Percentiles rank a stretch among this genome's conserved stretches.
phyloP scores from a whole-genome alignment of 2,888 invertebrate species.

The Cheilosia variabilis region DNA sequence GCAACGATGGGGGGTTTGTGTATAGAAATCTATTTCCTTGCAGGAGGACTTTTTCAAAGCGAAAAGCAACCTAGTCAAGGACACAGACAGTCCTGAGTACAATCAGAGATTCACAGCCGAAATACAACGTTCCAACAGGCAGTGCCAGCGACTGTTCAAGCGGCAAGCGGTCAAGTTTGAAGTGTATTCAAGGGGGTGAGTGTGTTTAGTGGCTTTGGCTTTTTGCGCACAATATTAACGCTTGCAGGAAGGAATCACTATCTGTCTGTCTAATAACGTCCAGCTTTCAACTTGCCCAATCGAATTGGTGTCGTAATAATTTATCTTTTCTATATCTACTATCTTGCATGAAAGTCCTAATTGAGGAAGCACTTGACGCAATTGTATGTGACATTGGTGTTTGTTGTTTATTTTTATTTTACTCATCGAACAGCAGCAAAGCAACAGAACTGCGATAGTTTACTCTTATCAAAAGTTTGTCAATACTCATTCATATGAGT shows the following conservation, averaged over 20 bases:
- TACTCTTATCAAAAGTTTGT: too few species aligned
- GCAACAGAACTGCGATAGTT: too few species aligned
- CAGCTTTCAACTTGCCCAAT: not conserved
- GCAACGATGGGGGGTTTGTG: conserved; percentile 1
- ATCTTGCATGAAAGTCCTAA: not conserved
- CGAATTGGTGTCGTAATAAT: not conserved
- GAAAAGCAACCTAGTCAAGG: conserved; percentile 90
- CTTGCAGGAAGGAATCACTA: conserved; percentile 8
- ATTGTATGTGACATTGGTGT: not conserved
- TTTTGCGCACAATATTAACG: conserved; percentile 11
- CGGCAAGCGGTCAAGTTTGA: conserved; percentile 95
- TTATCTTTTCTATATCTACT: not conserved
- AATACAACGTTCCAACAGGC: conserved; percentile 91
- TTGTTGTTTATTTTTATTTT: too few species aligned
- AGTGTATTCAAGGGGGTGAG: conserved; percentile 96
- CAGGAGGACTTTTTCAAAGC: conserved; percentile 90
- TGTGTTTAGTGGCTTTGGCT: conserved; percentile 79
- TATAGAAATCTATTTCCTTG: conserved; percentile 63
- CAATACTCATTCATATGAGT: too few species aligned
- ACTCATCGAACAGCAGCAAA: not conserved
- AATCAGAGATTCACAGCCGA: conserved; percentile 91
- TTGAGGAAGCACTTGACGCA: not conserved
- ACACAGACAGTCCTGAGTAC: conserved; percentile 95
- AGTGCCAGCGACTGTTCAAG: conserved; percentile 94
- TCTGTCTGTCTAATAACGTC: conserved; percentile 1